Evolutionary conservation across 2,113 vertebrate genomes (phyloP).

Genomic region (Microtus richardsoni): DNA sequence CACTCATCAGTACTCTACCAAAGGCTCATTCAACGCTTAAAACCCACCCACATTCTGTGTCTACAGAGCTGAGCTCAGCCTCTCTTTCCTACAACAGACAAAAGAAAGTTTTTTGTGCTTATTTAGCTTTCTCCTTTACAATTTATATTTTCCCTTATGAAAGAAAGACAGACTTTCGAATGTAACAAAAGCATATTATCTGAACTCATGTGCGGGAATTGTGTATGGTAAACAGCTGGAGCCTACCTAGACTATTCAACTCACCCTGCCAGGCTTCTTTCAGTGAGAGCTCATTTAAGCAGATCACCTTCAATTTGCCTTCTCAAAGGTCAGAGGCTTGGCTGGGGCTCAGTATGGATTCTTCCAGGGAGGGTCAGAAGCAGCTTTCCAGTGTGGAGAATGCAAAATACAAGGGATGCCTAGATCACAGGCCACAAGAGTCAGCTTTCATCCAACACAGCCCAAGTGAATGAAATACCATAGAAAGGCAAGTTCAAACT

Average conservation of each 20-base stretch:
- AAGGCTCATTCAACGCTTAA: not conserved
- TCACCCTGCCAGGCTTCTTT: not conserved
- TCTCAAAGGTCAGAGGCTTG: not conserved
- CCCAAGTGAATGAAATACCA: not conserved
- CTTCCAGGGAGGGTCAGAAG: not conserved
- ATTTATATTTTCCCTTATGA: not conserved
- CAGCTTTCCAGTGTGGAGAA: not conserved
- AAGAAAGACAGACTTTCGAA: not conserved
- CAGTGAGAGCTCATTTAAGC: not conserved
- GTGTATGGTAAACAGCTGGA: not conserved
- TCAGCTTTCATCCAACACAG: not conserved
- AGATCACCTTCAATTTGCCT: not conserved
- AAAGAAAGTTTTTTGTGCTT: not conserved
- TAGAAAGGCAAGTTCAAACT: not conserved
- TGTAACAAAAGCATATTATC: not conserved
- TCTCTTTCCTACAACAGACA: not conserved
- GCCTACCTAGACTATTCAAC: not conserved
- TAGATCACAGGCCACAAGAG: not conserved
- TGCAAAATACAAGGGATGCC: not conserved
- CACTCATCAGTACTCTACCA: not conserved
- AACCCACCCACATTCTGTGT: not conserved
- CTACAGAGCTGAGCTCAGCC: not conserved
- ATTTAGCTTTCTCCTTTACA: conserved; percentile 1
- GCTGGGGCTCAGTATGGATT: not conserved
- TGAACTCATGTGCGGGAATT: not conserved